phyloP scores from a whole-genome alignment of 2,888 invertebrate genomes.

The Cheilosia pagana region DNA sequence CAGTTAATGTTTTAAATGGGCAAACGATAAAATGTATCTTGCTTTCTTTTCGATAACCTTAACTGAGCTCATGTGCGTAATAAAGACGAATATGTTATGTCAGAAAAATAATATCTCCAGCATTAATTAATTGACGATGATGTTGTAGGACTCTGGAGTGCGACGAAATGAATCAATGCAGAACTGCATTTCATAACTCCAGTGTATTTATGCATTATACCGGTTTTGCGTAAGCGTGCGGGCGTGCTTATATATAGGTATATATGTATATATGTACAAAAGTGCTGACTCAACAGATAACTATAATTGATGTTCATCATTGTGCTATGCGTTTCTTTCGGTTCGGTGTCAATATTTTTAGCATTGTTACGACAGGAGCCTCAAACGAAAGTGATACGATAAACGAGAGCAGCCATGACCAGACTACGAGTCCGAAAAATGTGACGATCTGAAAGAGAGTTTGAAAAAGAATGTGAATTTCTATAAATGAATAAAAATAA shows the following conservation, averaged over 20 bases:
- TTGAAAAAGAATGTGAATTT: conserved; percentile 12
- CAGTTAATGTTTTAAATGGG: conserved; percentile 6
- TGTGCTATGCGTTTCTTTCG: conserved; percentile 83
- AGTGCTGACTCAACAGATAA: conserved; percentile 15
- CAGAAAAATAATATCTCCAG: neutral
- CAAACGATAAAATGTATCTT: neutral
- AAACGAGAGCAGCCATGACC: conserved; percentile 91
- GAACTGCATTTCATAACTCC: conserved; percentile 34
- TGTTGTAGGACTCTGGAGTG: conserved; percentile 1
- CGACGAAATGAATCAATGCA: conserved; percentile 32
- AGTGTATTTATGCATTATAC: conserved; percentile 1
- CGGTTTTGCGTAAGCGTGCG: conserved; percentile 4
- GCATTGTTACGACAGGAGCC: conserved; percentile 93
- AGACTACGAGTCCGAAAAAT: conserved; percentile 92
- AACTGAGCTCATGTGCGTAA: neutral
- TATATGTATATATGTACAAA: conserved; percentile 44
- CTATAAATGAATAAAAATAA: too few species aligned
- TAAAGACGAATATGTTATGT: conserved; percentile 12
- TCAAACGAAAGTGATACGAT: conserved; percentile 92
- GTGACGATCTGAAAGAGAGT: conserved; percentile 87
- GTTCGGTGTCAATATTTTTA: conserved; percentile 88
- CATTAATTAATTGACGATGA: conserved; percentile 7
- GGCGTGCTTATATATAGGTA: neutral
- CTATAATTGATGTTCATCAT: conserved; percentile 14
- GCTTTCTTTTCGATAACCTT: conserved; percentile 7